phyloP scores from a whole-genome alignment of 2,888 invertebrate species.

The Sycophila texana region DNA sequence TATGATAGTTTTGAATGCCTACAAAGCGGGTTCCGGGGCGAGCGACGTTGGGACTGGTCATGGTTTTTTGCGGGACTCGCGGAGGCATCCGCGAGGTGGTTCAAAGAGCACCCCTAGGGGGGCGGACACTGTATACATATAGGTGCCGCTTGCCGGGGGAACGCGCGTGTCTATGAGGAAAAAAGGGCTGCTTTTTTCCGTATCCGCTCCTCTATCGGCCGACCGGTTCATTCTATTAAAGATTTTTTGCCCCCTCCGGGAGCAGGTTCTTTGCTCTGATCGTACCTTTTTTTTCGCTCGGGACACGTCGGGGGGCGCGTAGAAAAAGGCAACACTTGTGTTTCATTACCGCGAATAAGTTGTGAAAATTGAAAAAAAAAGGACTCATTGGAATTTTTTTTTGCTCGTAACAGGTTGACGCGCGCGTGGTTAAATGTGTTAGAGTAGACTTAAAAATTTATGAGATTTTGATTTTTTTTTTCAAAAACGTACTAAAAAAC shows the following conservation, averaged over 20 bases:
- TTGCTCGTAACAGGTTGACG: neutral
- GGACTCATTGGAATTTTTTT: neutral
- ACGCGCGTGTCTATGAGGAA: constrained; percentile 61
- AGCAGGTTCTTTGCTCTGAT: constrained; percentile 34
- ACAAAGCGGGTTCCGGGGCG: neutral
- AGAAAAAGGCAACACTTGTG: constrained; percentile 40
- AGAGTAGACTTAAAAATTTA: neutral
- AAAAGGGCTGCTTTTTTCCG: constrained; percentile 4
- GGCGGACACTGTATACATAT: constrained; percentile 61
- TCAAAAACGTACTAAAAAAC: too few relatives aligned
- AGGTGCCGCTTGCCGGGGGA: neutral
- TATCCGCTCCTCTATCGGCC: neutral
- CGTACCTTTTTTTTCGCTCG: constrained; percentile 10
- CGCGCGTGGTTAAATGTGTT: neutral
- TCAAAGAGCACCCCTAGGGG: constrained; percentile 56
- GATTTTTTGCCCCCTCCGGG: constrained; percentile 26
- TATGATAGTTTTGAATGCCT: constrained; percentile 27
- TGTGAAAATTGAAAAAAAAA: constrained; percentile 29
- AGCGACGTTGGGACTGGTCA: constrained; percentile 72
- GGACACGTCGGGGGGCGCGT: neutral
- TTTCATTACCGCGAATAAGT: constrained; percentile 34
- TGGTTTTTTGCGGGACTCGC: constrained; percentile 59
- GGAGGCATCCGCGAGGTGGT: constrained; percentile 28
- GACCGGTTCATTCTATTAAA: constrained; percentile 23
- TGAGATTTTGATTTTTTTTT: neutral